A percentile compares a stretch with the other conserved stretches of the same genome.
Evolutionary conservation across 2,113 vertebrate species (phyloP).

Genomic region (Crypturellus undulatus): DNA sequence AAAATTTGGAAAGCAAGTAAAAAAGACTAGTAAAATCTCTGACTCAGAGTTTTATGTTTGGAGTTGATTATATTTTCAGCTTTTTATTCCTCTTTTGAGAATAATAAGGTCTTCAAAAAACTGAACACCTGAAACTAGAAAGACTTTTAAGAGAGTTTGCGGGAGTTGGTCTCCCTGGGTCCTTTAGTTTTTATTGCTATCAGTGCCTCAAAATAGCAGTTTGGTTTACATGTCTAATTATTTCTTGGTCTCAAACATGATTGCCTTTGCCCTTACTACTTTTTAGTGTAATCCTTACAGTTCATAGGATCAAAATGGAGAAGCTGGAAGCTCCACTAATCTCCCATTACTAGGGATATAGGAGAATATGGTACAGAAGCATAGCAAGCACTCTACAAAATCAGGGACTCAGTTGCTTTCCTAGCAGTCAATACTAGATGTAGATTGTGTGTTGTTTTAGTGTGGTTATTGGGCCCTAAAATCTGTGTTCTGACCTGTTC

Average conservation of each 20-base stretch:
- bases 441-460: background rate
- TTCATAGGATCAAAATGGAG: background rate
- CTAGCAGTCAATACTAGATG: background rate
- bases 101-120: background rate
- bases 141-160: background rate
- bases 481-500: background rate
- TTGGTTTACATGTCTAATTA: background rate
- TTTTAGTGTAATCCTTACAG: background rate
- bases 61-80: background rate
- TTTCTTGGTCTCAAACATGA: background rate
- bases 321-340: background rate
- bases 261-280: accelerated
- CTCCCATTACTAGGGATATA: background rate
- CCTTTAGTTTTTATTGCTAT: background rate
- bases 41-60: background rate
- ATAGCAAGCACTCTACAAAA: background rate
- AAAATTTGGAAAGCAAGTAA: background rate
- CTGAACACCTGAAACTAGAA: background rate
- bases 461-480: background rate
- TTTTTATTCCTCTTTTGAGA: background rate
- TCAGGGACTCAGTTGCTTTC: background rate
- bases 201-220: background rate
- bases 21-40: background rate
- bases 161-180: background rate
- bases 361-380: background rate